Evolutionary conservation across 2,113 vertebrate genomes (phyloP), one percentile per base, ranked within the genome.

Genomic region (Recurvirostra avosetta): DNA sequence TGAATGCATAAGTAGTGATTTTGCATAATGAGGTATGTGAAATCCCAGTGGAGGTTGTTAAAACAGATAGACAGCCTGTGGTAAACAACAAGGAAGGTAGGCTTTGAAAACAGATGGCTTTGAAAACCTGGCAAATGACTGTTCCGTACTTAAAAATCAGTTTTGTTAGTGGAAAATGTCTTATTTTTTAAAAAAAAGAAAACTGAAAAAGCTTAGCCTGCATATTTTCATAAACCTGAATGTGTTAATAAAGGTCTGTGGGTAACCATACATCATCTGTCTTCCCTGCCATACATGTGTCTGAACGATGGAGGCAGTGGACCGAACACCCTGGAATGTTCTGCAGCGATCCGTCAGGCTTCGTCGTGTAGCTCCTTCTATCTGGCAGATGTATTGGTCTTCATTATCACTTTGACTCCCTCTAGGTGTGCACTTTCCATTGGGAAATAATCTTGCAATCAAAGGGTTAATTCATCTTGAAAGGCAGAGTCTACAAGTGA

Each of bases 1-100:
- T 95, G 98, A 98, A 98, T 98, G 97, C 95, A 95, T 98, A 98
- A 98, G 97, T 96, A 98, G 97, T 96, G 96, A 96, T 98, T 98
- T 98, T 98, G 98, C 98, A 98, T 98, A 98, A 98, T 98, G 98
- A 98, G 98, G 96, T 94, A 59, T 98, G 96, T 96, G 97, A 97
- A 98, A 98, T 98, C 98, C 98, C 98, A 97, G 94, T 62, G 98
- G 98, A 98, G 97, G 98, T 98, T 98, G 98, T 99, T 98, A 98
- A 98, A 98, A 98, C 98, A 98, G 98, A 98, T 97, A 98, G 98
- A 98, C 97, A 98, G 98, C 91, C 98, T 98, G 97, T 88, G 78
- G 98, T 98, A 98, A 98, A 98, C 98, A 98, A 98, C 96, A 95
- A 98, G 97, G 97, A 98, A 98, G 98, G 97, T 98, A 98, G 94